phyloP scores from a whole-genome alignment of 2,888 invertebrate genomes.

The Thymelicus acteon region DNA sequence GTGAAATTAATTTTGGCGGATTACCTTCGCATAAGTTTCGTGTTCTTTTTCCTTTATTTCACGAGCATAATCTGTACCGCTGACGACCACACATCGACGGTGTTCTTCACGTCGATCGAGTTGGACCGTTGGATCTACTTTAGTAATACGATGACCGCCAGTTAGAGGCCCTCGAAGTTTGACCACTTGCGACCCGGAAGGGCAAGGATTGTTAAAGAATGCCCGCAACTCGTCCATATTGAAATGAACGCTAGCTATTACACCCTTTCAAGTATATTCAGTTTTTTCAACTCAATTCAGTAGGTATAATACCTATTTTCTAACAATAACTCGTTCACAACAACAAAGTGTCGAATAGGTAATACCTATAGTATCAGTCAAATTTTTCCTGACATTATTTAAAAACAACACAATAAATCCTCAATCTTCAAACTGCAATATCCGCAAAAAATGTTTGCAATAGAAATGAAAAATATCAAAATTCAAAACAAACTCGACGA shows the following conservation, averaged over 20 bases:
- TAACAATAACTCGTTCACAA: too few species aligned
- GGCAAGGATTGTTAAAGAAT: slow-evolving; percentile 67
- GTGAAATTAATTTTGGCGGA: neutral
- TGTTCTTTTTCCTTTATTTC: slow-evolving; percentile 64
- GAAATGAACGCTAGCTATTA: neutral
- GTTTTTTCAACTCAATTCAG: too few species aligned
- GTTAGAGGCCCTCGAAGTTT: slow-evolving; percentile 69
- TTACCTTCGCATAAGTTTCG: slow-evolving; percentile 65
- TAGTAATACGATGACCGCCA: slow-evolving; percentile 64
- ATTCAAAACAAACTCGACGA: too few species aligned
- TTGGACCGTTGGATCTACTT: slow-evolving; percentile 57
- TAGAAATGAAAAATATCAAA: too few species aligned
- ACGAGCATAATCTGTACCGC: slow-evolving; percentile 68
- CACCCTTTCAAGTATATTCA: too few species aligned
- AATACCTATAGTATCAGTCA: too few species aligned
- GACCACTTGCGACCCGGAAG: slow-evolving; percentile 57
- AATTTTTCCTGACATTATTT: too few species aligned
- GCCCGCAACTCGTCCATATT: slow-evolving; percentile 69
- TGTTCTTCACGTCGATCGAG: slow-evolving; percentile 66
- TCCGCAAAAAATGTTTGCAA: too few species aligned
- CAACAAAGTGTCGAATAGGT: too few species aligned
- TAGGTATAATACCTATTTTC: too few species aligned
- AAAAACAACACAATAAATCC: too few species aligned
- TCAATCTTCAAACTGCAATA: too few species aligned
- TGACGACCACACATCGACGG: slow-evolving; percentile 58